These are phyloP conservation scores for Pseudoatta argentina DNA, from an alignment of 1,140 invertebrate species.

Conservation along the genomic window DNA sequence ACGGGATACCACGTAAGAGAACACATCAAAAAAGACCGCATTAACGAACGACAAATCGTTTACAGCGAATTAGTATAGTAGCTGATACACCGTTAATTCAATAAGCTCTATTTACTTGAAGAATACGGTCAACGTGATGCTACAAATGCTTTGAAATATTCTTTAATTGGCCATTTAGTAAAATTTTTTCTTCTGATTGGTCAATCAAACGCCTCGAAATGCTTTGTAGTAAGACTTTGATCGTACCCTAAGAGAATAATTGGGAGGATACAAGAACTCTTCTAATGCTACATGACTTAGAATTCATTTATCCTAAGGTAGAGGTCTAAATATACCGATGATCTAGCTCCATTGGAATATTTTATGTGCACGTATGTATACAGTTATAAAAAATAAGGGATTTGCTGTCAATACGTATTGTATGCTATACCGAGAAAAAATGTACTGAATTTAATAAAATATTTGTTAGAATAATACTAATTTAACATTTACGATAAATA, in stretches of 20 bases:
- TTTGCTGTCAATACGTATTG: not conserved
- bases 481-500: too few relatives aligned
- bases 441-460: too few relatives aligned
- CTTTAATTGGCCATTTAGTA: too few relatives aligned
- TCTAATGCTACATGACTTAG: constrained; percentile 18
- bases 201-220: too few relatives aligned
- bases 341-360: constrained; percentile 36
- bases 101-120: constrained; percentile 20
- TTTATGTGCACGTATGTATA: constrained; percentile 53
- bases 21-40: constrained; percentile 79
- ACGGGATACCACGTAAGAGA: constrained; percentile 82
- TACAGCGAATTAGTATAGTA: constrained; percentile 39
- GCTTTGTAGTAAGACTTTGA: too few relatives aligned
- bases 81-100: constrained; percentile 30
- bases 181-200: too few relatives aligned
- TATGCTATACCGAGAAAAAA: not conserved
- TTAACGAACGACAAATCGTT: constrained; percentile 67
- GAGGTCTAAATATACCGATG: not conserved
- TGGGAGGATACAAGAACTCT: not conserved
- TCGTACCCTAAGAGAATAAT: not conserved
- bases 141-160: too few relatives aligned
- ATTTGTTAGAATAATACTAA: too few relatives aligned
- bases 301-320: not conserved
- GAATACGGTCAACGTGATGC: too few relatives aligned
- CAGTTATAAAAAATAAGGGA: not conserved